Percentiles rank a stretch among this genome's conserved stretches.
Evolutionary conservation across 2,888 invertebrate species (phyloP).

Genomic region (Dryocosmus kuriphilus): DNA sequence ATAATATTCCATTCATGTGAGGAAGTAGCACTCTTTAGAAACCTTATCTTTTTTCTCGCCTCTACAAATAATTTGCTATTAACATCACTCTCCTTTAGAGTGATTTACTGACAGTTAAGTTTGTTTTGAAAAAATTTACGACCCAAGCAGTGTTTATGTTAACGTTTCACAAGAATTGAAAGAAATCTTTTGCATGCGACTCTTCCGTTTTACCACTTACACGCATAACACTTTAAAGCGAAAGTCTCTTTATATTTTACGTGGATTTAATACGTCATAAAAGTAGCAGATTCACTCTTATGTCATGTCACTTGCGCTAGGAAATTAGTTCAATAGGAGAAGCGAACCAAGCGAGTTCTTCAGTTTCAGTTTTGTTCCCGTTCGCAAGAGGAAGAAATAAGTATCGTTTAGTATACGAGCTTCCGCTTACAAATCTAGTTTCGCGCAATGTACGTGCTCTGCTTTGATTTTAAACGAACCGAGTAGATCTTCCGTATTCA

Average conservation of each 20-base stretch:
- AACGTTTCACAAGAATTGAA: background rate
- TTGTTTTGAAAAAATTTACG: background rate
- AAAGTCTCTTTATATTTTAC: slow-evolving; percentile 38
- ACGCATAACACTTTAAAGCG: background rate
- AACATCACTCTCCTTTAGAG: background rate
- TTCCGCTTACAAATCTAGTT: slow-evolving; percentile 42
- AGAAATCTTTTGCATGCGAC: background rate
- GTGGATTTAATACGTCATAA: slow-evolving; percentile 25
- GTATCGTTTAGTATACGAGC: slow-evolving; percentile 26
- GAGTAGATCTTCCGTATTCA: slow-evolving; percentile 3
- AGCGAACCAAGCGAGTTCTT: background rate
- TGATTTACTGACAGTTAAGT: background rate
- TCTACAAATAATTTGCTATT: background rate
- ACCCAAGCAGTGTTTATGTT: background rate
- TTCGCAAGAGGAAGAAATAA: slow-evolving; percentile 42
- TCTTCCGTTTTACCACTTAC: background rate
- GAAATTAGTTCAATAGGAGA: background rate
- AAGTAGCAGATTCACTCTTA: slow-evolving; percentile 28
- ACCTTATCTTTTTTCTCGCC: no score
- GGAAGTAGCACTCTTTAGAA: background rate
- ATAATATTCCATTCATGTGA: background rate
- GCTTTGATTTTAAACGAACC: slow-evolving; percentile 16
- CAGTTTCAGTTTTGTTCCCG: slow-evolving; percentile 16
- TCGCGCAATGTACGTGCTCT: slow-evolving; percentile 40
- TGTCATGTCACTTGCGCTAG: background rate